These are phyloP conservation scores for Ptilodon capucinus DNA, from an alignment of 2,888 invertebrate species.

Conservation along the genomic window DNA sequence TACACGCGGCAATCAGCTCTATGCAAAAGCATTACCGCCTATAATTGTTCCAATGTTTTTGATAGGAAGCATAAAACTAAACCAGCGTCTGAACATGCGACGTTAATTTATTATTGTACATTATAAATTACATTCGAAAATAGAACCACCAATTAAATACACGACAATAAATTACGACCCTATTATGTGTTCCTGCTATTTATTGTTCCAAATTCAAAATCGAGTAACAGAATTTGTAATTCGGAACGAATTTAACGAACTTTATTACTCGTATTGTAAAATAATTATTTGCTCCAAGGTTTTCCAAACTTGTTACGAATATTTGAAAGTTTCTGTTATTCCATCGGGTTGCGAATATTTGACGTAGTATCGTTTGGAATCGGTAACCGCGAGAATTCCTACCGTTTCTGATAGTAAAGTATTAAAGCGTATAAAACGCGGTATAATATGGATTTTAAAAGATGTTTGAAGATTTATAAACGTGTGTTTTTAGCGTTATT, in stretches of 20 bases:
- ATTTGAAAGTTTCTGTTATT: slow-evolving; percentile 22
- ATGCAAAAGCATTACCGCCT: slow-evolving; percentile 9
- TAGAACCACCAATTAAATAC: slow-evolving; percentile 55
- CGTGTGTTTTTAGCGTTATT: slow-evolving; percentile 68
- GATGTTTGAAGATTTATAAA: slow-evolving; percentile 78
- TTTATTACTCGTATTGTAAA: slow-evolving; percentile 30
- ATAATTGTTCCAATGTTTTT: slow-evolving; percentile 19
- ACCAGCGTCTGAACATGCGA: slow-evolving; percentile 34
- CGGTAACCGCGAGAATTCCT: slow-evolving; percentile 9
- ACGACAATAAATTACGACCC: slow-evolving; percentile 48
- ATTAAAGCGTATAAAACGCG: slow-evolving; percentile 37
- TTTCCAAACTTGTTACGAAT: slow-evolving; percentile 24
- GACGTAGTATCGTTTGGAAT: slow-evolving; percentile 6
- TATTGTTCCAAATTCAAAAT: slow-evolving; percentile 48
- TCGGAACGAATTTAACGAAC: slow-evolving; percentile 27
- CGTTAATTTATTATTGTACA: slow-evolving; percentile 54
- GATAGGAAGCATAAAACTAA: slow-evolving; percentile 22
- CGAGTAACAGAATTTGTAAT: slow-evolving; percentile 30
- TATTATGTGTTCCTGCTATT: slow-evolving; percentile 46
- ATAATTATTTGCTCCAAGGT: slow-evolving; percentile 26
- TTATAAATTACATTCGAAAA: slow-evolving; percentile 60
- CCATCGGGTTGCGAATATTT: slow-evolving; percentile 10
- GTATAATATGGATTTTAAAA: slow-evolving; percentile 68
- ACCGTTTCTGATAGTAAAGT: slow-evolving; percentile 7
- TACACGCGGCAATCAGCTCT: slow-evolving; percentile 16